Evolutionary conservation across 2,797 vertebrate genomes (phyloP).

Genomic region (Vespertilio murinus): DNA sequence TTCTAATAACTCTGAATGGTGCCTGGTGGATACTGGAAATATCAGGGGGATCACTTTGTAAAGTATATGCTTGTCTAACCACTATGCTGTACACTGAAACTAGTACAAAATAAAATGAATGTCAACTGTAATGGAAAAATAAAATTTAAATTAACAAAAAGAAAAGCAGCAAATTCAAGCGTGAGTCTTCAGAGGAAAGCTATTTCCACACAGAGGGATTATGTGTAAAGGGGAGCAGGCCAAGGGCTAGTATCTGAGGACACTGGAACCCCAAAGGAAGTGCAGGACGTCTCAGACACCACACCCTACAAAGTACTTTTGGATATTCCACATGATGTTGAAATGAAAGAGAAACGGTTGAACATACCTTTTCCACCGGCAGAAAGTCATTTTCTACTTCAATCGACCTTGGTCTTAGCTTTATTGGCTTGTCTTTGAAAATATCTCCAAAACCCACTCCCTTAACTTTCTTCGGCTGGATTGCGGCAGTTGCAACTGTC

Average conservation of each 20-base stretch:
- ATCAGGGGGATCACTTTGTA: neutral
- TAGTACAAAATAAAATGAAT: neutral
- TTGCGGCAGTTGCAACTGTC: slow-evolving; percentile 85
- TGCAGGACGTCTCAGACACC: neutral
- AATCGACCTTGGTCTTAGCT: slow-evolving; percentile 94
- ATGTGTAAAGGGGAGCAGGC: neutral
- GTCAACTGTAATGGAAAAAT: neutral
- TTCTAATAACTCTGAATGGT: neutral
- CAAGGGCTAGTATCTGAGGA: neutral
- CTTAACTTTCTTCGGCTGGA: slow-evolving; percentile 96
- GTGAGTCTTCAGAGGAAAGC: neutral
- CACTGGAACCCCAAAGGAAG: neutral
- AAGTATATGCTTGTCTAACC: neutral
- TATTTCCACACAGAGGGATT: neutral
- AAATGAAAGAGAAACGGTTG: slow-evolving; percentile 64
- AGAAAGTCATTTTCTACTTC: slow-evolving; percentile 91
- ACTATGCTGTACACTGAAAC: neutral
- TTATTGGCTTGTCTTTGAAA: slow-evolving; percentile 98
- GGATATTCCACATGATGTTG: neutral
- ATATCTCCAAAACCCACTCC: slow-evolving; percentile 98
- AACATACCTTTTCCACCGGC: slow-evolving; percentile 87
- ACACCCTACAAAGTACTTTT: neutral
- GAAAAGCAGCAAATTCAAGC: neutral
- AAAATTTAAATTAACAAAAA: neutral
- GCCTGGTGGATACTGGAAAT: neutral